phyloP scores from a whole-genome alignment of 2,797 vertebrate genomes.

The Psittacula echo region DNA sequence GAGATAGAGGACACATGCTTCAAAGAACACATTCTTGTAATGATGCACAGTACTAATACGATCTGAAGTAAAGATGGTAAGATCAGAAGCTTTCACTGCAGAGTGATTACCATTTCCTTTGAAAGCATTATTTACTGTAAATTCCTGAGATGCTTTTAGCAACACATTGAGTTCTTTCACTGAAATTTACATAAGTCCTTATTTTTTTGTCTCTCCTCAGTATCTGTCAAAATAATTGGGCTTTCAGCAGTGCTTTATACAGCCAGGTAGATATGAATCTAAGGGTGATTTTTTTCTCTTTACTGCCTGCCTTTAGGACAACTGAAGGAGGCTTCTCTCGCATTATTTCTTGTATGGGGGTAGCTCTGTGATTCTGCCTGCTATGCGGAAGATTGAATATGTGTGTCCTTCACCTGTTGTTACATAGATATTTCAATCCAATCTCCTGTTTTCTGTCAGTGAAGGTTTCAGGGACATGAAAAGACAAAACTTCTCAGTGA shows the following conservation, averaged over 20 bases:
- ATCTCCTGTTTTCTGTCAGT: background rate
- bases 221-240: slow-evolving; percentile 14
- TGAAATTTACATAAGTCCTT: slow-evolving; percentile 34
- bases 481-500: background rate
- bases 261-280: background rate
- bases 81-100: slow-evolving; percentile 53
- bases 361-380: background rate
- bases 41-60: slow-evolving; percentile 41
- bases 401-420: background rate
- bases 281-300: background rate
- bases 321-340: background rate
- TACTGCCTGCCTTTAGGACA: background rate
- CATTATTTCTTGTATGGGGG: background rate
- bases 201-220: background rate
- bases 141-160: slow-evolving; percentile 8
- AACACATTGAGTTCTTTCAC: slow-evolving; percentile 12
- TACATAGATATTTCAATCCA: background rate
- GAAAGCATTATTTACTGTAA: slow-evolving; percentile 64
- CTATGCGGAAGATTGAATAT: background rate
- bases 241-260: slow-evolving; percentile 41
- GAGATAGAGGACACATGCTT: slow-evolving; percentile 54
- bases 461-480: background rate
- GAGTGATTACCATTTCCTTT: slow-evolving; percentile 50
- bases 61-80: slow-evolving; percentile 52
- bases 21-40: slow-evolving; percentile 65